Base-by-base conservation (phyloP, 2,797 vertebrate species). In the Caiman crocodilus region DNA sequence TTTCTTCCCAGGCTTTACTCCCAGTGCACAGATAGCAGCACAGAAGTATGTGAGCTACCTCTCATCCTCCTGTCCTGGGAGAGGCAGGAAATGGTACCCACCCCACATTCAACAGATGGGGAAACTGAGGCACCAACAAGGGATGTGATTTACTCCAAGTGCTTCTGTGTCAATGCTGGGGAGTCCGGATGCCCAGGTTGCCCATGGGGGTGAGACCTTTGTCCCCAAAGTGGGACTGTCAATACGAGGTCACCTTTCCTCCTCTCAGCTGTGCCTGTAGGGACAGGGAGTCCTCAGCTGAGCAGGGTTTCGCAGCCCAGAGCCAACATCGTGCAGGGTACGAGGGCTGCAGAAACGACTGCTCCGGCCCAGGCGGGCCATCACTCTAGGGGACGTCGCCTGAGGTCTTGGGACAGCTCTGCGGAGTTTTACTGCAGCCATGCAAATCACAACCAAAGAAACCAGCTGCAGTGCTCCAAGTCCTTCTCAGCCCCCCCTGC, bases 401-500 rank as follows among this genome's bases (percentile, higher is more conserved):
- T 50, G 42, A 50, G 42, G 42, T 50, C 42, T 50, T 10, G 42
- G 42, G 42, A 50, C 10, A 10, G 10, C 42, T 50, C 3, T 11
- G 42, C 11, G 42, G 42, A 18, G 71, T 65, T 59, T 61, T 21
- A 30, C 26, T 2, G 1, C 14, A 58, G 50, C 25, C n/a, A 2
- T 0, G 32, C 20, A 76, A 30, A 90, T 18, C 0, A 0, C 30
- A 84, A 74, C 1, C 35, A 6, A 74, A 77, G 50, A 75, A 25
- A 14, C 42, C 83, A 4, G 63, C 84, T 0, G 2, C 42, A 90
- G 86, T 78, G 82, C 21, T 59, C 74, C 87, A 2, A 0, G 83
- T 76, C 82, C 73, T 76, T 30, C 85, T 55, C 61, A 90, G 65
- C 61, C 88, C 91, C 89, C 75, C 65, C 87, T 92, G 79, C 74